A percentile compares a stretch with the other conserved stretches of the same genome.
Evolutionary conservation across 2,797 vertebrate species (phyloP).

Genomic region (Peromyscus melanophrys): DNA sequence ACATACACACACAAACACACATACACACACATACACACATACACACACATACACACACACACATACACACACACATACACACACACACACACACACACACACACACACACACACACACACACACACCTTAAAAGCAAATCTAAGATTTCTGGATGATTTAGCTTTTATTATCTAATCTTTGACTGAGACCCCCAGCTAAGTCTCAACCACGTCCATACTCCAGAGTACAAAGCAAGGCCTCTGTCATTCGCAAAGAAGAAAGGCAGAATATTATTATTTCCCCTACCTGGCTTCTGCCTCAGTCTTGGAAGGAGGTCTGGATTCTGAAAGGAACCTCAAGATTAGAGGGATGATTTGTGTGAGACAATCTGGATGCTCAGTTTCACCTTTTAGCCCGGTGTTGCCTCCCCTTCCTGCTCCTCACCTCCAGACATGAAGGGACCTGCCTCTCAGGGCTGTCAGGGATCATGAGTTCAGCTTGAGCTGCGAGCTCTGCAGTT

Average conservation of each 20-base stretch:
- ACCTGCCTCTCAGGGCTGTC: background rate
- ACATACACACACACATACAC: background rate
- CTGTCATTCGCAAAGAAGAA: background rate
- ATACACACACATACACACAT: too few relatives aligned
- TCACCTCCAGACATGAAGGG: background rate
- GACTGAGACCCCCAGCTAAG: background rate
- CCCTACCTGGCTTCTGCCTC: rapidly evolving
- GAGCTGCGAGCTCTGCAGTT: background rate
- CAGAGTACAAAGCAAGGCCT: background rate
- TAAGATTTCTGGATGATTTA: background rate
- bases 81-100: background rate
- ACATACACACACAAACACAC: background rate
- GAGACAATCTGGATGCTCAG: background rate
- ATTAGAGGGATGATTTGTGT: background rate
- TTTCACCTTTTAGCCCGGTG: background rate
- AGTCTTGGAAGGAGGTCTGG: background rate
- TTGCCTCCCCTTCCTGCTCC: too few relatives aligned
- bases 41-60: too few relatives aligned
- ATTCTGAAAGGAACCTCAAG: background rate
- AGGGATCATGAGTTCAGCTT: background rate
- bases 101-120: background rate
- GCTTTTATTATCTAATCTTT: background rate
- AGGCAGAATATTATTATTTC: background rate
- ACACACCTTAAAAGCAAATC: background rate
- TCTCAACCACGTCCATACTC: background rate